phyloP scores from a whole-genome alignment of 2,797 vertebrate genomes.

The Gambelia wislizenii region DNA sequence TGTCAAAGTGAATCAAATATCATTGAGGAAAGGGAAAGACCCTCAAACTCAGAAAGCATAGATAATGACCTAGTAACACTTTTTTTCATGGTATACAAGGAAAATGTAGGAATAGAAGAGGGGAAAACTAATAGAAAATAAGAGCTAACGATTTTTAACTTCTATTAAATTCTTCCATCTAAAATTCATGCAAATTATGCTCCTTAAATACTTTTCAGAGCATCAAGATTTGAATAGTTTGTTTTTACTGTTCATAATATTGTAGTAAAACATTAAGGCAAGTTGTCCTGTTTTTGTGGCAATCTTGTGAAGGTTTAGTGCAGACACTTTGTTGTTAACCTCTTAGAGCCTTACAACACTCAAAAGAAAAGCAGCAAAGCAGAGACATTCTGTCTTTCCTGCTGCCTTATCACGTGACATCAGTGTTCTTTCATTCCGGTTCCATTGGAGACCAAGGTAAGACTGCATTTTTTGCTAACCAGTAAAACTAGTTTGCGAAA shows the following conservation, averaged over 20 bases:
- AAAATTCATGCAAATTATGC: background rate
- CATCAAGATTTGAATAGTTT: background rate
- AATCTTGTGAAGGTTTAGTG: background rate
- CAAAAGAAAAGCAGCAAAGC: too few species aligned
- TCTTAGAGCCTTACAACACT: too few species aligned
- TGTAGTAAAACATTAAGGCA: background rate
- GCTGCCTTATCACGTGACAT: too few species aligned
- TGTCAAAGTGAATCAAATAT: constrained; percentile 13
- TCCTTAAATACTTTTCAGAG: background rate
- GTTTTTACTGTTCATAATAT: background rate
- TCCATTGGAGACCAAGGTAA: too few species aligned
- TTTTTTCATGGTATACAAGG: background rate
- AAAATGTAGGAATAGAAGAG: background rate
- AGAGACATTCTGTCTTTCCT: too few species aligned
- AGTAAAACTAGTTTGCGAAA: too few species aligned
- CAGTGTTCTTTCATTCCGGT: too few species aligned
- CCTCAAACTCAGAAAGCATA: background rate
- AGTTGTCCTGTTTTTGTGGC: background rate
- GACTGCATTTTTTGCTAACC: too few species aligned
- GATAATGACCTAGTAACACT: background rate
- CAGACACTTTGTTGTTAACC: background rate
- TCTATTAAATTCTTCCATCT: background rate
- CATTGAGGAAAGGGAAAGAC: background rate
- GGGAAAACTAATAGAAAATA: background rate
- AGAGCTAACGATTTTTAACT: background rate